Base-by-base conservation (phyloP, 2,113 vertebrate species). In the Rhodinocichla rosea region DNA sequence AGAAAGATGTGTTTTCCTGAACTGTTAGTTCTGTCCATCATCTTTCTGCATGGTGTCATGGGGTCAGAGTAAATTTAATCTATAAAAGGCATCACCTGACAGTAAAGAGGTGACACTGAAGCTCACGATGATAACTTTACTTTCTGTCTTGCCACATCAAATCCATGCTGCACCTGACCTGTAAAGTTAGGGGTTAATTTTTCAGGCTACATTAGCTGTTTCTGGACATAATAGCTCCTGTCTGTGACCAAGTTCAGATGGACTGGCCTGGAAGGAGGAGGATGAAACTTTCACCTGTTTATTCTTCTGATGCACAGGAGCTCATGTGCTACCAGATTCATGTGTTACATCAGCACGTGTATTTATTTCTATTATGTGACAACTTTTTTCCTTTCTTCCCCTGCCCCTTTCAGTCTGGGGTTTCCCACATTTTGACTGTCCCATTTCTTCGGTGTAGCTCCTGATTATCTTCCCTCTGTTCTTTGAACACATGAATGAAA, bases 401-500 rank as follows among this genome's bases (percentile, higher is more conserved):
- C 7, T 15, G 14, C 20, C 13, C 39, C 15, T 4, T 75, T 60
- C 57, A 26, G 5, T 63, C 14, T 63, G 39, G 40, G 47, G 4
- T 44, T 90, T 90, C 40, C 40, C 14, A 15, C 12, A 1, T 50
- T 73, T 75, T 73, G 35, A 6, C 33, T 64, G 28, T 70, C 50
- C n/a, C 10, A 9, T 77, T 91, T 92, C 37, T 79, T 87, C 0
- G 2, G 3, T 40, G 44, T 45, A 74, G 56, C 33, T 93, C 22
- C 53, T 83, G 50, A 28, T 84, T 83, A 39, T 91, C 47, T 91
- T 71, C 27, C 16, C 18, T 83, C 22, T 52, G 16, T 60, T 67
- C 42, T 73, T 92, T 62, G 64, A 96, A 85, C 18, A 67, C 14
- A 15, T 30, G 40, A 93, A 90, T 63, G 55, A 59, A 85, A 52